phyloP scores from a whole-genome alignment of 2,113 vertebrate genomes.

The Nothocercus julius region DNA sequence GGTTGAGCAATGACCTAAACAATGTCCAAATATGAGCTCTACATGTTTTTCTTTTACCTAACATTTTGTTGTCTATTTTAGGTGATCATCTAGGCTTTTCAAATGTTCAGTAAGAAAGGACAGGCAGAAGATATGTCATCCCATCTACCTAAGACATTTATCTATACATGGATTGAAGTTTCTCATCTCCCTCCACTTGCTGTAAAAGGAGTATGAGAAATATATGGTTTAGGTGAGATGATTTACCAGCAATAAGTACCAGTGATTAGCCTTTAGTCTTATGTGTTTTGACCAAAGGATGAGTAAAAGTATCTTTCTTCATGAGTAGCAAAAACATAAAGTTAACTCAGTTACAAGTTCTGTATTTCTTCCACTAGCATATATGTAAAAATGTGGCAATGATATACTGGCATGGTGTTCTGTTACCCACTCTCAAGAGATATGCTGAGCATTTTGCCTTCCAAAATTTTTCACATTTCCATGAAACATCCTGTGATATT shows the following conservation, averaged over 20 bases:
- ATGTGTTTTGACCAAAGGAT: background rate
- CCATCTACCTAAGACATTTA: background rate
- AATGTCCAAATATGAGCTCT: background rate
- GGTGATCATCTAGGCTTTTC: background rate
- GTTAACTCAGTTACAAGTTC: background rate
- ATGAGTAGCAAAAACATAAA: background rate
- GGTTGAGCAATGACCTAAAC: background rate
- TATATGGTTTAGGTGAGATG: background rate
- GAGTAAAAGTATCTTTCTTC: background rate
- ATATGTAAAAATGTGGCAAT: background rate
- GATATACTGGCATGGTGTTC: fast-evolving
- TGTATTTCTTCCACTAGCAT: background rate
- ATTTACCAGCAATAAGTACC: background rate
- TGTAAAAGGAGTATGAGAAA: background rate
- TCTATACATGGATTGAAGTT: background rate
- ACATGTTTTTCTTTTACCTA: background rate
- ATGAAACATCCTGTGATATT: background rate
- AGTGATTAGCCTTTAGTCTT: background rate
- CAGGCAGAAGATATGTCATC: background rate
- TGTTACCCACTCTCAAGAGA: background rate
- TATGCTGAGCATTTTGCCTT: background rate
- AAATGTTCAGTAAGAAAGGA: background rate
- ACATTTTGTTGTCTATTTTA: background rate
- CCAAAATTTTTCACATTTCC: background rate
- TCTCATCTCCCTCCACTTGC: background rate